Evolutionary conservation across 2,113 vertebrate genomes (phyloP).

Genomic region (Melanostigma gelatinosum): DNA sequence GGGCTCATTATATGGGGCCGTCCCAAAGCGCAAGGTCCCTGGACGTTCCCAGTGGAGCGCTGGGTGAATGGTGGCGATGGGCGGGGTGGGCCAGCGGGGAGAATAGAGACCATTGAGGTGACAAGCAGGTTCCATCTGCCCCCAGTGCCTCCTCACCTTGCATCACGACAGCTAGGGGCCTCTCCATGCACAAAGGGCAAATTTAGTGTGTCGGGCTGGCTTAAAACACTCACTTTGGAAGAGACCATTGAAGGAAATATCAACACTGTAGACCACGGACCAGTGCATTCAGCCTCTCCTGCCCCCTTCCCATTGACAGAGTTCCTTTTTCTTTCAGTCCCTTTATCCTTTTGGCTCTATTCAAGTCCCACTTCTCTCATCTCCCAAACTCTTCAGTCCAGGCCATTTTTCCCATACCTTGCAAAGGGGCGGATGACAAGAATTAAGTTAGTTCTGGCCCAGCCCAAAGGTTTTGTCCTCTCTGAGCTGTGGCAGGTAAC

Average conservation of each 20-base stretch:
- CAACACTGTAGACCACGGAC: constrained; percentile 82
- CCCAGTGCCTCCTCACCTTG: constrained; percentile 93
- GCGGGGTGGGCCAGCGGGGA: constrained; percentile 84
- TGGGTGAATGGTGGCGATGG: constrained; percentile 89
- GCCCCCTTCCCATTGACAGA: constrained; percentile 85
- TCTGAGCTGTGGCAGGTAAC: constrained; percentile 82
- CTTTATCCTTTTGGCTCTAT: constrained; percentile 82
- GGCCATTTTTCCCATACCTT: constrained; percentile 88
- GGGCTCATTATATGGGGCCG: constrained; percentile 91
- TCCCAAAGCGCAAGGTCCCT: constrained; percentile 87
- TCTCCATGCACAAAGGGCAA: constrained; percentile 87
- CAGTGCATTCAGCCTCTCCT: constrained; percentile 87
- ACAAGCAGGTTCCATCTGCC: constrained; percentile 98
- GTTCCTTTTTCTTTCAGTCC: constrained; percentile 85
- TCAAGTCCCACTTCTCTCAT: constrained; percentile 85
- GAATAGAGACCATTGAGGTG: constrained; percentile 90
- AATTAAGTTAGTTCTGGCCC: constrained; percentile 90
- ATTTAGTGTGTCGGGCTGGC: constrained; percentile 86
- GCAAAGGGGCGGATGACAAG: constrained; percentile 84
- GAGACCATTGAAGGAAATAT: constrained; percentile 86
- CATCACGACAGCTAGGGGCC: constrained; percentile 87
- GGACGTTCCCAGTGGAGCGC: constrained; percentile 92
- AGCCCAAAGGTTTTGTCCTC: constrained; percentile 81
- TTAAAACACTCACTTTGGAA: constrained; percentile 87
- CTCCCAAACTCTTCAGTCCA: constrained; percentile 81